These are phyloP conservation scores for Dufourea novaeangliae DNA, from an alignment of 1,140 invertebrate species.

Conservation along the genomic window DNA sequence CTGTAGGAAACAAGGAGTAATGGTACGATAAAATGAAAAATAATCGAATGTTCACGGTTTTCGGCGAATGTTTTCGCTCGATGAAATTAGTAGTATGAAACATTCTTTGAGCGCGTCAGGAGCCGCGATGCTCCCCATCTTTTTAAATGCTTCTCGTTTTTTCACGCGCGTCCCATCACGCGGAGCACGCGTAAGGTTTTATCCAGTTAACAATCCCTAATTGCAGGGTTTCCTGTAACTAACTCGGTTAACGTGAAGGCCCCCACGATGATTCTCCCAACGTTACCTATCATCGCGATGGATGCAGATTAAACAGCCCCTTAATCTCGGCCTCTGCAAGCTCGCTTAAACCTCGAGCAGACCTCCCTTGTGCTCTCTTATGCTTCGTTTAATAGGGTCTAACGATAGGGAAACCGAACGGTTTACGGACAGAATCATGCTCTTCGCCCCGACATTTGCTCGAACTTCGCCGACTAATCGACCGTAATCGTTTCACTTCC, in stretches of 20 bases:
- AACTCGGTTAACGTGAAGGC: conserved; percentile 70
- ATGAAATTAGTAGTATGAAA: background rate
- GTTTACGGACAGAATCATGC: conserved; percentile 26
- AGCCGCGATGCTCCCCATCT: background rate
- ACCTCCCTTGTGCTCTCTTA: conserved; percentile 35
- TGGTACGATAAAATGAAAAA: no score
- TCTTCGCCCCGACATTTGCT: background rate
- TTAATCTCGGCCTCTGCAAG: conserved; percentile 42
- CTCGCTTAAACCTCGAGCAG: conserved; percentile 9
- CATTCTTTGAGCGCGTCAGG: background rate
- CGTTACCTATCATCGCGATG: conserved; percentile 69
- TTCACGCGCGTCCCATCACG: conserved; percentile 38
- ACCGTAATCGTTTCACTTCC: background rate
- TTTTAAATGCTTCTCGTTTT: conserved; percentile 31
- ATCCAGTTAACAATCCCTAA: conserved; percentile 72
- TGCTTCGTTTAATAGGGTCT: conserved; percentile 47
- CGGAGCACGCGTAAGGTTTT: conserved; percentile 66
- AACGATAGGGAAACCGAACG: conserved; percentile 45
- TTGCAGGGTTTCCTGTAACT: conserved; percentile 67
- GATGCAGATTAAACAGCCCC: conserved; percentile 69
- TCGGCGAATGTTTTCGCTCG: background rate
- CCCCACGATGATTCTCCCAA: conserved; percentile 46
- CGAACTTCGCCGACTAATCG: background rate
- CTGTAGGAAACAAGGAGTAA: no score
- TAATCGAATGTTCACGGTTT: background rate